Percentiles rank a stretch among this genome's conserved stretches.
phyloP scores from a whole-genome alignment of 2,113 vertebrate species.

The Jacana jacana region DNA sequence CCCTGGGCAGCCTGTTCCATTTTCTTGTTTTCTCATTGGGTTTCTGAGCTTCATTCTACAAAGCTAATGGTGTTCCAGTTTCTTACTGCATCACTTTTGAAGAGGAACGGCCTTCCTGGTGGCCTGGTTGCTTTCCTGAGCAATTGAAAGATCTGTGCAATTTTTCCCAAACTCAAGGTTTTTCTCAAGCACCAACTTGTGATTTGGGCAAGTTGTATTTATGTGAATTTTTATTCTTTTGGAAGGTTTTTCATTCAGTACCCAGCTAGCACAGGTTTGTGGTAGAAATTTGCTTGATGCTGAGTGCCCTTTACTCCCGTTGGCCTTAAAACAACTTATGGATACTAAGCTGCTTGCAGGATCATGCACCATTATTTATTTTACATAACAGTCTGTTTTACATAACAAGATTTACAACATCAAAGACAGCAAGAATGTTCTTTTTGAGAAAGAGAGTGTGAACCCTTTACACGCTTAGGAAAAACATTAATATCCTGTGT shows the following conservation, averaged over 20 bases:
- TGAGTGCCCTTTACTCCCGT: background rate
- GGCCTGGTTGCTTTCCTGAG: background rate
- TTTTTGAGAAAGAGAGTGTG: conserved; percentile 27
- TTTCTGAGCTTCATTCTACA: background rate
- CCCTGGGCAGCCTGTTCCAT: no score
- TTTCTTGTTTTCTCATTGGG: background rate
- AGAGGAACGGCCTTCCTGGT: background rate
- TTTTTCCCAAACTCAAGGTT: background rate
- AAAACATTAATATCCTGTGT: conserved; percentile 11
- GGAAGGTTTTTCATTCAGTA: background rate
- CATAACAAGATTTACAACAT: conserved; percentile 57
- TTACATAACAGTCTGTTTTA: conserved; percentile 47
- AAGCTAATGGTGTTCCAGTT: background rate
- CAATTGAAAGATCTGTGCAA: background rate
- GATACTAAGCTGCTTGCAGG: conserved; percentile 21
- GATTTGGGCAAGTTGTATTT: background rate
- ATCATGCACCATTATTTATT: conserved; percentile 53
- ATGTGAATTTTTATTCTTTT: background rate
- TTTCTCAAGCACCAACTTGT: background rate
- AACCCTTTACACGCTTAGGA: conserved; percentile 26
- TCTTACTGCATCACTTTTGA: background rate
- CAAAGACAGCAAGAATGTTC: conserved; percentile 36
- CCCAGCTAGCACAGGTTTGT: background rate
- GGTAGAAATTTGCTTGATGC: background rate
- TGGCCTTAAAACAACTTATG: background rate